These are phyloP conservation scores for Bicyclus anynana DNA, from an alignment of 1,140 invertebrate species.

Conservation along the genomic window DNA sequence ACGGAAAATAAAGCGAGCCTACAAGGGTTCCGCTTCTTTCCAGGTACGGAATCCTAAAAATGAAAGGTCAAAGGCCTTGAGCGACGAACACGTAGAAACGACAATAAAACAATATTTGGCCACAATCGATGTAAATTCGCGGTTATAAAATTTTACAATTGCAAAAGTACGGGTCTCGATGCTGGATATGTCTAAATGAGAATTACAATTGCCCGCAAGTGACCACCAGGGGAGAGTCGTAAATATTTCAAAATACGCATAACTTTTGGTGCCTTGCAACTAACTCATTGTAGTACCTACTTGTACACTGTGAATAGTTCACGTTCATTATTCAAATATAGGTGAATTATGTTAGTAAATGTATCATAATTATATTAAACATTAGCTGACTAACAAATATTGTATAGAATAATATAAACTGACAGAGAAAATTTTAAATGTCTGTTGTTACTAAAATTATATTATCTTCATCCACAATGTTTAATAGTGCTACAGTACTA, in stretches of 20 bases:
- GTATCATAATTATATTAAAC: not conserved
- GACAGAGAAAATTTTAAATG: no score
- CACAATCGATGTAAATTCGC: constrained; percentile 45
- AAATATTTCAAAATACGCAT: constrained; percentile 10
- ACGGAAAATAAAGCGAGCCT: no score
- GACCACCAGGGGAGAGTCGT: constrained; percentile 10
- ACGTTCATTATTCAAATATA: constrained; percentile 5
- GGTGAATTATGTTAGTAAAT: not conserved
- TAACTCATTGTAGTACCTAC: constrained; percentile 3
- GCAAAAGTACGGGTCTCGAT: constrained; percentile 33
- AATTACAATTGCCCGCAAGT: constrained; percentile 7
- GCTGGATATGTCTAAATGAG: constrained; percentile 17
- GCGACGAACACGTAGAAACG: constrained; percentile 33
- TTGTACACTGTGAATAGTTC: constrained; percentile 1
- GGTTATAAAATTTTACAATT: constrained; percentile 64
- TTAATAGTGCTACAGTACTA: no score
- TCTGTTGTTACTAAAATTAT: no score
- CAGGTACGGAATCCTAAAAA: no score
- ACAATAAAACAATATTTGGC: constrained; percentile 37
- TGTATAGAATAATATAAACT: no score
- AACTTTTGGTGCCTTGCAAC: constrained; percentile 1
- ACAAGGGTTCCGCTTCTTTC: no score
- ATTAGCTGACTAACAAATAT: no score
- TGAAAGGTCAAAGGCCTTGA: constrained; percentile 30
- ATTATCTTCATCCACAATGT: no score